Conservation (phyloP, 2,113 vertebrate genomes). For the Odobenus rosmarus region DNA sequence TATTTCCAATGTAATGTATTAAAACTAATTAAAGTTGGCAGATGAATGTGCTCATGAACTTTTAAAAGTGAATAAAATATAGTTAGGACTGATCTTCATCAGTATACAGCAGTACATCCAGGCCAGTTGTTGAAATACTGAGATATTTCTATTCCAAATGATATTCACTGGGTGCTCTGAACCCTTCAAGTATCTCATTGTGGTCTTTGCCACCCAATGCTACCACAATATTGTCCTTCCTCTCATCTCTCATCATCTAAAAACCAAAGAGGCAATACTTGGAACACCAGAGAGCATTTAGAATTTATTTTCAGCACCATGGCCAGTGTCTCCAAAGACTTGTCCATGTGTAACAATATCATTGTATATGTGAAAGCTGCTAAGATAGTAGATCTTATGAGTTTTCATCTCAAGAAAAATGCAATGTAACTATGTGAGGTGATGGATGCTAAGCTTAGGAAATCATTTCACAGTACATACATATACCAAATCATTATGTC, state of each 20-base stretch:
- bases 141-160: neutral
- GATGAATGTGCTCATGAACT: neutral
- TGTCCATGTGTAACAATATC: neutral
- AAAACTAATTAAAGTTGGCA: neutral
- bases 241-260: neutral
- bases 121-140: neutral
- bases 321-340: neutral
- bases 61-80: neutral
- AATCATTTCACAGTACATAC: neutral
- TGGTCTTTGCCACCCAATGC: neutral
- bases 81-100: neutral
- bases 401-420: neutral
- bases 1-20: neutral
- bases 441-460: neutral
- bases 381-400: slow-evolving; percentile 2
- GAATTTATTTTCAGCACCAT: slow-evolving; percentile 55
- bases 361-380: neutral
- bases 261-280: neutral
- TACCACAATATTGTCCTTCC: neutral
- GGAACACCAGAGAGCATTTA: neutral
- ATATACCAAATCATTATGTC: neutral
- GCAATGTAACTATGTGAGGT: neutral
- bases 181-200: neutral
- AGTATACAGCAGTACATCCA: neutral
- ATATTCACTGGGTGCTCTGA: neutral